Conservation (phyloP, 2,888 invertebrate species). For the Andrena praecox region DNA sequence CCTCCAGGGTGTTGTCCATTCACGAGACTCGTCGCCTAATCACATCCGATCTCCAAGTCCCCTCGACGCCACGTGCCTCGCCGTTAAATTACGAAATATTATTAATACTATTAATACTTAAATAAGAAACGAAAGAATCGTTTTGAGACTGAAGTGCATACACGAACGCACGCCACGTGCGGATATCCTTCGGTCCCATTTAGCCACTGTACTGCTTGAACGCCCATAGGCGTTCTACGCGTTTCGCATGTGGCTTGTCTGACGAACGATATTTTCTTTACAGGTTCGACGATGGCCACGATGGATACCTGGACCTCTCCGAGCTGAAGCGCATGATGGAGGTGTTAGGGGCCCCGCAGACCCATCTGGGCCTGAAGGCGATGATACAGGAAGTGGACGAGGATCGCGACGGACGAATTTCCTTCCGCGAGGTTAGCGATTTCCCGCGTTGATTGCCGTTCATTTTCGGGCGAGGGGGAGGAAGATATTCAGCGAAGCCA, state of each 20-base stretch:
- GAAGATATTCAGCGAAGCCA: neutral
- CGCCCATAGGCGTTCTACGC: too few relatives aligned
- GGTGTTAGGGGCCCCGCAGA: constrained; percentile 97
- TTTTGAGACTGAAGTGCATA: too few relatives aligned
- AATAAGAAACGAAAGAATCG: too few relatives aligned
- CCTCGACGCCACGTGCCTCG: too few relatives aligned
- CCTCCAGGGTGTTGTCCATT: constrained; percentile 40
- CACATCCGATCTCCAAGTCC: constrained; percentile 10
- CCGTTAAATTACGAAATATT: too few relatives aligned
- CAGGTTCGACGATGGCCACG: constrained; percentile 96
- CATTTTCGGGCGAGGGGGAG: neutral
- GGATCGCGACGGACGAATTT: constrained; percentile 93
- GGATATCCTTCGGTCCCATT: too few relatives aligned
- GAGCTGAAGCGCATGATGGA: constrained; percentile 99
- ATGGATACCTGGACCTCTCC: constrained; percentile 94
- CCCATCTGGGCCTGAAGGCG: constrained; percentile 96
- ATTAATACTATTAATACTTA: too few relatives aligned
- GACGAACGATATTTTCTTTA: neutral
- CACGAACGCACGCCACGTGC: too few relatives aligned
- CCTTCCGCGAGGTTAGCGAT: constrained; percentile 92
- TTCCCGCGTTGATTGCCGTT: constrained; percentile 33
- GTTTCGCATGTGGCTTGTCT: neutral
- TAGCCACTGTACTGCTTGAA: too few relatives aligned
- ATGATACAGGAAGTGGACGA: constrained; percentile 98
- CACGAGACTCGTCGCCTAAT: constrained; percentile 24